phyloP scores from a whole-genome alignment of 2,888 invertebrate species.

The Heteropelma amictum region DNA sequence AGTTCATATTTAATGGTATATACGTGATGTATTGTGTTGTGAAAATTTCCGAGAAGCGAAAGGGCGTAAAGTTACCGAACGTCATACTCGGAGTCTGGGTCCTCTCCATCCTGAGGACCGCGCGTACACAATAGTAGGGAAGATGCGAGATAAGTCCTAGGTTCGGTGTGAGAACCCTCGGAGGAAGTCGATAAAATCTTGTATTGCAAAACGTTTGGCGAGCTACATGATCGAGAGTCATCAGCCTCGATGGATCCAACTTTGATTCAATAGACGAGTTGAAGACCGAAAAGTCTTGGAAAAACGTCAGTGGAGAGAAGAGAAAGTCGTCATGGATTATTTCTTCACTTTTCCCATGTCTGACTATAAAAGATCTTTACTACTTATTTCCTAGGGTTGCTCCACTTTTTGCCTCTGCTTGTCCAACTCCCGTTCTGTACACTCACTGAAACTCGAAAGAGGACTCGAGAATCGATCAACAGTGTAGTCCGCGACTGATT shows the following conservation, averaged over 20 bases:
- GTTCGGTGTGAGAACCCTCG: background rate
- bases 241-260: slow-evolving; percentile 26
- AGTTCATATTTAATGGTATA: background rate
- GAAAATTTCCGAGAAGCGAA: background rate
- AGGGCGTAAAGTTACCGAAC: background rate
- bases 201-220: slow-evolving; percentile 16
- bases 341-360: slow-evolving; percentile 13
- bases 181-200: slow-evolving; percentile 43
- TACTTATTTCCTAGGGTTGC: background rate
- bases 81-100: background rate
- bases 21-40: background rate
- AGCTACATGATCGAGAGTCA: slow-evolving; percentile 41
- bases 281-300: background rate
- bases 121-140: background rate
- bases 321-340: background rate
- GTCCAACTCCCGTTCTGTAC: background rate
- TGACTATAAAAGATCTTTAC: slow-evolving; percentile 6
- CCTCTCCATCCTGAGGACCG: background rate
- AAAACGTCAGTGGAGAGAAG: slow-evolving; percentile 1
- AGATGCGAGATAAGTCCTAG: background rate
- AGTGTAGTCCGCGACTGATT: too few species aligned
- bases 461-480: too few species aligned
- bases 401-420: background rate
- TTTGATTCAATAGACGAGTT: background rate
- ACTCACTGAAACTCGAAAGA: too few species aligned